Conservation (phyloP, 2,888 invertebrate species). For the Corythucha ciliata region DNA sequence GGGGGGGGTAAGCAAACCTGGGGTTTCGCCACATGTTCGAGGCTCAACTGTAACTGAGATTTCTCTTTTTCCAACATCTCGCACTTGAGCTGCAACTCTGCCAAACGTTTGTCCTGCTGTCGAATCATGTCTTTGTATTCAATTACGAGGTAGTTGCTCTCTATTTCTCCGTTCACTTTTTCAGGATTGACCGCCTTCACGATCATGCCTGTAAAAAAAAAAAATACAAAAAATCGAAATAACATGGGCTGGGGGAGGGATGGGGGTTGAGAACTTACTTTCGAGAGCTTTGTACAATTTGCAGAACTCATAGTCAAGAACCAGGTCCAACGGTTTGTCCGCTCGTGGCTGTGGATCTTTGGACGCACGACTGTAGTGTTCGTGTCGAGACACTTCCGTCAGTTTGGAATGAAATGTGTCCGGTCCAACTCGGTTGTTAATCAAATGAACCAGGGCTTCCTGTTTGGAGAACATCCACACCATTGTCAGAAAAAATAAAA, state of each 20-base stretch:
- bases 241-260: background rate
- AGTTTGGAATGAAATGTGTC: slow-evolving; percentile 81
- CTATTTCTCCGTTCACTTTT: slow-evolving; percentile 36
- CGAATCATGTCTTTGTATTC: slow-evolving; percentile 87
- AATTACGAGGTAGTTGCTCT: slow-evolving; percentile 41
- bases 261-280: slow-evolving; percentile 41
- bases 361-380: slow-evolving; percentile 81
- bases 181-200: slow-evolving; percentile 45
- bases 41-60: slow-evolving; percentile 39
- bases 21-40: slow-evolving; percentile 55
- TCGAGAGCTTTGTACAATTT: slow-evolving; percentile 76
- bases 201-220: slow-evolving; percentile 43
- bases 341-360: slow-evolving; percentile 83
- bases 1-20: too few relatives aligned
- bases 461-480: slow-evolving; percentile 33
- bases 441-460: slow-evolving; percentile 68
- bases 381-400: slow-evolving; percentile 75
- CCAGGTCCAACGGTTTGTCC: slow-evolving; percentile 62
- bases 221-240: slow-evolving; percentile 2
- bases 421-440: slow-evolving; percentile 80
- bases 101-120: slow-evolving; percentile 67
- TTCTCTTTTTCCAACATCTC: slow-evolving; percentile 31
- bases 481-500: background rate
- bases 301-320: slow-evolving; percentile 93
- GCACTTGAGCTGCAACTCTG: slow-evolving; percentile 28